Evolutionary conservation across 35 echinoderm and acorn worm genomes (phyloP), one percentile per base, ranked within the genome.

Genomic region (Amphiura filiformis): DNA sequence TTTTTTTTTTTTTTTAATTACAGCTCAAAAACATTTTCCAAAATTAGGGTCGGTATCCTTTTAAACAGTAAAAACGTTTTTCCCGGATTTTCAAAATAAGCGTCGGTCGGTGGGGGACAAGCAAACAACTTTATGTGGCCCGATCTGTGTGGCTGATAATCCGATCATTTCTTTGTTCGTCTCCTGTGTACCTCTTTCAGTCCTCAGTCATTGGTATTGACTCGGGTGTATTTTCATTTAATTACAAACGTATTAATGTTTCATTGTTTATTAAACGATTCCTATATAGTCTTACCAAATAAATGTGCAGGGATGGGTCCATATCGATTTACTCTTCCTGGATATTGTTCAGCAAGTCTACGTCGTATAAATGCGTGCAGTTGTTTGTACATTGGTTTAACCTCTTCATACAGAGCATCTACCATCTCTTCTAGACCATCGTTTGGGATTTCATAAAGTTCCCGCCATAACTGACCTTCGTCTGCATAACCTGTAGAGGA

Each of bases 291-390:
- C 80, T 76, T 92, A 92, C 96, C 96, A 37, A 98, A 75, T 35
- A 98, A 77, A 90, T 98, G 96, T 31, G 96, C 96, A 26, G 92
- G 92, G 9, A 98, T 98, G 17, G 86, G 82, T 23, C 82, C 77
- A 30, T 32, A 75, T 1, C 31, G 37, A 70, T 84, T 77, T 0
- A 98, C 90, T 41, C 84, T 85, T 39, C 89, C 79, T 1, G 65
- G 35, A 79, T 98, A 98, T 14, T 78, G 78, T 9, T 89, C 86
- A 4, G 89, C 56, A 17, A 98, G 80, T 56, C 91, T 91, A 22
- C 96, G 76, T 36, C 96, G 81, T 13, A 98, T 92, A 65, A 92
- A 98, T 11, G 96, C 92, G 36, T 98, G 96, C n/a, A 98, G 87
- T 79, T 98, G 89, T 32, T 78, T 15, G 75, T 94, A 98, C 93